Percentiles rank a stretch among this genome's conserved stretches.
phyloP scores from a whole-genome alignment of 2,888 invertebrate genomes.

The Eucera pruinosa region DNA sequence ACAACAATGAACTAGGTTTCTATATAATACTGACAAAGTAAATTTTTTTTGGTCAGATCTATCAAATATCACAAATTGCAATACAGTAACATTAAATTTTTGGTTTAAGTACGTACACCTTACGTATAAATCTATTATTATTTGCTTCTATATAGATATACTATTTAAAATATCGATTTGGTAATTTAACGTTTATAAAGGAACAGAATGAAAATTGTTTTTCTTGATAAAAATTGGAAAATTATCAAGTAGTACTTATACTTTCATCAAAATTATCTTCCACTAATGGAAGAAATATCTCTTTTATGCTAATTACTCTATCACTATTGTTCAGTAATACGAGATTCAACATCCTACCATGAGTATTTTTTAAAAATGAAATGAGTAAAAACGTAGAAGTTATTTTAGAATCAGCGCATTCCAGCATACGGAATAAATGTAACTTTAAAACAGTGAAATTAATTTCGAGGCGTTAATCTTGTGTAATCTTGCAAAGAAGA shows the following conservation, averaged over 20 bases:
- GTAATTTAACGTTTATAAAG: conserved; percentile 2
- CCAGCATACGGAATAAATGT: conserved; percentile 12
- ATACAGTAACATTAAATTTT: conserved; percentile 37
- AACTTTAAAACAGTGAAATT: conserved; percentile 39
- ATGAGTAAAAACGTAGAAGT: conserved; percentile 19
- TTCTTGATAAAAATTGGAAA: neutral
- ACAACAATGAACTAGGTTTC: conserved; percentile 8
- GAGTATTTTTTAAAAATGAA: conserved; percentile 22
- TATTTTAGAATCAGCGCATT: conserved; percentile 23
- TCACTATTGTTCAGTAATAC: neutral
- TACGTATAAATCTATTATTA: neutral
- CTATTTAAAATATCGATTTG: conserved; percentile 7
- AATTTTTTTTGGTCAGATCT: conserved; percentile 36
- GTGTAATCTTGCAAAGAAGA: conserved; percentile 42
- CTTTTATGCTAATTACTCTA: conserved; percentile 11
- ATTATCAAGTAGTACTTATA: neutral
- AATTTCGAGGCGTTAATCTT: conserved; percentile 37
- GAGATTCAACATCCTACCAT: neutral
- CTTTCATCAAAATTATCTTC: neutral
- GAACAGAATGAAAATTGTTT: neutral
- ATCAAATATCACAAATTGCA: conserved; percentile 31
- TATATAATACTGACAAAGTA: conserved; percentile 40
- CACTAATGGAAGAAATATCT: conserved; percentile 1
- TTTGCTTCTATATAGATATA: neutral
- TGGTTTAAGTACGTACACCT: conserved; percentile 42